Percentiles rank a stretch among this genome's conserved stretches.
These are phyloP conservation scores for Macrosiphum euphorbiae DNA, from an alignment of 2,888 invertebrate genomes.

Conservation along the genomic window DNA sequence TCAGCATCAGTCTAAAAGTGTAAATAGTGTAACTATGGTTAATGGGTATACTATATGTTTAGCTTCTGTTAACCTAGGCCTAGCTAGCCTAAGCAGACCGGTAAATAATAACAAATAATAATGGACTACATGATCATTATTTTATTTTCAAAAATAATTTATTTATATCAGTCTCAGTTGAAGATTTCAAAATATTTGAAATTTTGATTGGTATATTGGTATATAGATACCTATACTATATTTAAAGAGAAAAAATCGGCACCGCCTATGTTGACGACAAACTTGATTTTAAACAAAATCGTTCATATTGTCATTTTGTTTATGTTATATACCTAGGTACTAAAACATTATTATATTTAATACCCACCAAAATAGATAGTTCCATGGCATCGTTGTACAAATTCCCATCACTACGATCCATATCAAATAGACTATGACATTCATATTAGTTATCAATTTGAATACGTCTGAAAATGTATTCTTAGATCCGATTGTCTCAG, in stretches of 20 bases:
- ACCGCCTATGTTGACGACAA: no score
- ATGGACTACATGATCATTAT: background rate
- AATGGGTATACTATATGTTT: no score
- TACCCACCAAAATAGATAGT: conserved; percentile 49
- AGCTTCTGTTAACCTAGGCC: no score
- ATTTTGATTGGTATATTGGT: background rate
- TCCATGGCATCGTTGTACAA: conserved; percentile 34
- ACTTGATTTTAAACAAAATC: background rate
- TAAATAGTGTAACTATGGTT: no score
- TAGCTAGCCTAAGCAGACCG: no score
- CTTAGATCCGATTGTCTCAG: conserved; percentile 28
- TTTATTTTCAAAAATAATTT: background rate
- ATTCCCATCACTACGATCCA: conserved; percentile 43
- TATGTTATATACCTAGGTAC: background rate
- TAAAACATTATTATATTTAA: background rate
- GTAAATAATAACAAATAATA: background rate
- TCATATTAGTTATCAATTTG: background rate
- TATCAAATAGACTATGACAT: conserved; percentile 29
- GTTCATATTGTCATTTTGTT: background rate
- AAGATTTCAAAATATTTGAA: background rate
- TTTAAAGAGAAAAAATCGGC: background rate
- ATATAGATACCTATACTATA: no score
- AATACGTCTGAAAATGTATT: conserved; percentile 24
- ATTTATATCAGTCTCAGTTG: background rate
- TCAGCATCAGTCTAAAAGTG: no score